These are phyloP conservation scores for Mizuhopecten yessoensis DNA, from an alignment of 1,140 invertebrate genomes.

Conservation along the genomic window DNA sequence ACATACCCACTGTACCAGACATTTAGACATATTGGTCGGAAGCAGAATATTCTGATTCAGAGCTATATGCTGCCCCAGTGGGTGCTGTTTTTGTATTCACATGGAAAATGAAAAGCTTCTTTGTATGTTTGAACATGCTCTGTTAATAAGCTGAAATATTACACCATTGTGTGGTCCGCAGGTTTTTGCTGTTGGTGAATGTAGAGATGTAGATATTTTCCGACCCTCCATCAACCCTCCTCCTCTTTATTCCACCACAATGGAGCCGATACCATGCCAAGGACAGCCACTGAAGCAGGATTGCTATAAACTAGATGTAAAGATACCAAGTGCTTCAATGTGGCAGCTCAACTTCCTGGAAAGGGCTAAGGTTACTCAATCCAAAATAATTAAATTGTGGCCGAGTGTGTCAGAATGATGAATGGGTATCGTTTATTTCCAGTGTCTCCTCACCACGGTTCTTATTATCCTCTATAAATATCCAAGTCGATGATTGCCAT, in stretches of 20 bases:
- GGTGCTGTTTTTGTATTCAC: background rate
- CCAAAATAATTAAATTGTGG: background rate
- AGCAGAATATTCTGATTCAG: background rate
- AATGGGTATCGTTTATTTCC: background rate
- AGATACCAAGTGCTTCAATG: background rate
- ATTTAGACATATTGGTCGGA: background rate
- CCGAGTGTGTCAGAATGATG: background rate
- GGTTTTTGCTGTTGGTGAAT: background rate
- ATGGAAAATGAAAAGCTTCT: background rate
- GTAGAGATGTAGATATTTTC: background rate
- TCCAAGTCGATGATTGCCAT: background rate
- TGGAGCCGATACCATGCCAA: background rate
- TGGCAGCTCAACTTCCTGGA: conserved; percentile 31
- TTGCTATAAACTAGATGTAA: background rate
- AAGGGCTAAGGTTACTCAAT: conserved; percentile 38
- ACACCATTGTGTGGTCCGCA: background rate
- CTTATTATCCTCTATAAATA: conserved; percentile 27
- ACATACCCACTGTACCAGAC: too few relatives aligned
- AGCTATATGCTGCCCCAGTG: background rate
- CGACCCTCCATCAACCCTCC: background rate
- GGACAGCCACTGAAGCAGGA: background rate
- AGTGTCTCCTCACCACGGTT: background rate
- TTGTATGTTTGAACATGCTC: background rate
- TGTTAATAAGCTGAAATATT: background rate
- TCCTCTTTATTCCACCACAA: background rate